A percentile compares a stretch with the other conserved stretches of the same genome.
These are phyloP conservation scores for Microcaecilia unicolor DNA, from an alignment of 2,797 vertebrate genomes.

Conservation along the genomic window DNA sequence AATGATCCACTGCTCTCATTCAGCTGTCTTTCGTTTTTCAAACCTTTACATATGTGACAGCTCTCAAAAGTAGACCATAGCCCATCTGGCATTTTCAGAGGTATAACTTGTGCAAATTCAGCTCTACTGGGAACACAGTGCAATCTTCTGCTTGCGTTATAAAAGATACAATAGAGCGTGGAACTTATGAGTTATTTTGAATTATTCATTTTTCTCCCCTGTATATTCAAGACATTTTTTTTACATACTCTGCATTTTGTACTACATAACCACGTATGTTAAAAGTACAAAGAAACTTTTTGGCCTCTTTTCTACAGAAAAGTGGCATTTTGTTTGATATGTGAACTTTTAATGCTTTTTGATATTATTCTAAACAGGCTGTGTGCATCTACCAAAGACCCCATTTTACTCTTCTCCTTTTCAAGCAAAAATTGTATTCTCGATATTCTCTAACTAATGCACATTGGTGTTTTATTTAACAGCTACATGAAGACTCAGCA, in stretches of 20 bases:
- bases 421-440: constrained; percentile 54
- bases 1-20: constrained; percentile 64
- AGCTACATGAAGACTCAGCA: constrained; percentile 50
- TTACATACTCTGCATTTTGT: constrained; percentile 72
- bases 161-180: constrained; percentile 70
- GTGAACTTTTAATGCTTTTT: constrained; percentile 65
- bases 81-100: constrained; percentile 87
- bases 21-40: constrained; percentile 66
- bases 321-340: constrained; percentile 66
- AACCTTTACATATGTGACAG: constrained; percentile 76
- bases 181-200: constrained; percentile 84
- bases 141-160: constrained; percentile 81
- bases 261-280: constrained; percentile 66
- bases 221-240: constrained; percentile 74
- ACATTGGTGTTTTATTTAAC: constrained; percentile 57
- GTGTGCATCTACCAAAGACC: constrained; percentile 61
- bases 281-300: constrained; percentile 69
- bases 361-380: constrained; percentile 67
- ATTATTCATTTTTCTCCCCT: constrained; percentile 90
- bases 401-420: constrained; percentile 56
- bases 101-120: constrained; percentile 87
- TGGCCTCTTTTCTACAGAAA: constrained; percentile 72
- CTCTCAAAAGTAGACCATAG: constrained; percentile 77
- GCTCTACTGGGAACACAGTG: constrained; percentile 85
- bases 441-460: constrained; percentile 59